Conservation (phyloP, 2,113 vertebrate species). For the Lophotis ruficrista region DNA sequence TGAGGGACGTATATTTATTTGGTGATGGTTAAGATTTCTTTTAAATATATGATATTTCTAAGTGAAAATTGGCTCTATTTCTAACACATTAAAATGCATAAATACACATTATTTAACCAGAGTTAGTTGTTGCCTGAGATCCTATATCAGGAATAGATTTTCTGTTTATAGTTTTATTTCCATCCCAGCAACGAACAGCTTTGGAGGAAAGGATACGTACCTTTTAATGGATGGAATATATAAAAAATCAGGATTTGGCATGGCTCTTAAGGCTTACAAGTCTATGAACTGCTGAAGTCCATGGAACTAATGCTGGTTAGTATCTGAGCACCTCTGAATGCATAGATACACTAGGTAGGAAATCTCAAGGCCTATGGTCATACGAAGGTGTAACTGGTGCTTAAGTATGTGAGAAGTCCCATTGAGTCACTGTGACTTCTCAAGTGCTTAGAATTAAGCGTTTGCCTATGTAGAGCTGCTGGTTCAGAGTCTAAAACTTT, state of each 20-base stretch:
- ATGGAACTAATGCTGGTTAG: background rate
- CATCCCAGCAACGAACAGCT: background rate
- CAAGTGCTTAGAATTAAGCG: background rate
- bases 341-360: background rate
- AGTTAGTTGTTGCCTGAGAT: background rate
- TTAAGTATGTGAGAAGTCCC: background rate
- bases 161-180: background rate
- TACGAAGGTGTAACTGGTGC: background rate
- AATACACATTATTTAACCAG: background rate
- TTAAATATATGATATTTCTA: fast-evolving
- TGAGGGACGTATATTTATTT: background rate
- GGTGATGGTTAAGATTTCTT: background rate
- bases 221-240: background rate
- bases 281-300: background rate
- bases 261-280: background rate
- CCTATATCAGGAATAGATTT: background rate
- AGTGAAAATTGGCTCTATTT: background rate
- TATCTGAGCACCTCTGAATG: background rate
- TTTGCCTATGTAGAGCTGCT: background rate
- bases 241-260: background rate
- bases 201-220: background rate
- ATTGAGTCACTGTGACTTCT: background rate
- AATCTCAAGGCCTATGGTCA: background rate
- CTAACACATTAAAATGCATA: background rate
- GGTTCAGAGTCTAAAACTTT: background rate